A percentile compares a stretch with the other conserved stretches of the same genome.
Conservation (phyloP, 2,888 invertebrate genomes). For the Laothoe populi region DNA sequence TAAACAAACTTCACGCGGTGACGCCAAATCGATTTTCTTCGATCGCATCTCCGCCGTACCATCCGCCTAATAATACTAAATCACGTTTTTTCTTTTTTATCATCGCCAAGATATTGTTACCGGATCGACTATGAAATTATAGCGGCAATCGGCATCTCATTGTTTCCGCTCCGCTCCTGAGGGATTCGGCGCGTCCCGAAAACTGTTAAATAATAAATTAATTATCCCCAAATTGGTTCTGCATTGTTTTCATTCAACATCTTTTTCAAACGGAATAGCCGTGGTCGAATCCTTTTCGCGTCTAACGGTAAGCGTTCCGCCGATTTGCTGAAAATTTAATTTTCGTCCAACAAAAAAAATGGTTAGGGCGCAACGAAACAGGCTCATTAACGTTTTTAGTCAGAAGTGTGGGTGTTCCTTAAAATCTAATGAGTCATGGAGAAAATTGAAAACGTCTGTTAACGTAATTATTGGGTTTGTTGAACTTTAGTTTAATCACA, state of each 20-base stretch:
- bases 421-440: conserved; percentile 45
- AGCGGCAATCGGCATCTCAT: conserved; percentile 62
- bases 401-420: conserved; percentile 42
- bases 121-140: conserved; percentile 79
- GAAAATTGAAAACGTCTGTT: conserved; percentile 51
- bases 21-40: conserved; percentile 76
- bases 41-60: conserved; percentile 72
- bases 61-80: conserved; percentile 73
- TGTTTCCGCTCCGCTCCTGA: conserved; percentile 70
- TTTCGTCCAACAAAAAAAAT: conserved; percentile 58
- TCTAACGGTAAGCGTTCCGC: conserved; percentile 58
- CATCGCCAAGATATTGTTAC: conserved; percentile 69
- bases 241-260: conserved; percentile 79
- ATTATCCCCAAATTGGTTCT: conserved; percentile 72
- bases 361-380: conserved; percentile 61
- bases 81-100: conserved; percentile 80
- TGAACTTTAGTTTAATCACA: conserved; percentile 63
- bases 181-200: conserved; percentile 58
- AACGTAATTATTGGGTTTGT: conserved; percentile 53
- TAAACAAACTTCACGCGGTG: conserved; percentile 82
- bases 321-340: conserved; percentile 69
- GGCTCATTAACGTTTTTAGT: conserved; percentile 55
- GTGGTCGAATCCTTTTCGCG: conserved; percentile 57
- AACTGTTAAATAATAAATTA: conserved; percentile 71
- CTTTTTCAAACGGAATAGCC: conserved; percentile 74